Evolutionary conservation across 2,888 invertebrate species (phyloP), one percentile per base, ranked within the genome.

Genomic region (Conus canariensis): DNA sequence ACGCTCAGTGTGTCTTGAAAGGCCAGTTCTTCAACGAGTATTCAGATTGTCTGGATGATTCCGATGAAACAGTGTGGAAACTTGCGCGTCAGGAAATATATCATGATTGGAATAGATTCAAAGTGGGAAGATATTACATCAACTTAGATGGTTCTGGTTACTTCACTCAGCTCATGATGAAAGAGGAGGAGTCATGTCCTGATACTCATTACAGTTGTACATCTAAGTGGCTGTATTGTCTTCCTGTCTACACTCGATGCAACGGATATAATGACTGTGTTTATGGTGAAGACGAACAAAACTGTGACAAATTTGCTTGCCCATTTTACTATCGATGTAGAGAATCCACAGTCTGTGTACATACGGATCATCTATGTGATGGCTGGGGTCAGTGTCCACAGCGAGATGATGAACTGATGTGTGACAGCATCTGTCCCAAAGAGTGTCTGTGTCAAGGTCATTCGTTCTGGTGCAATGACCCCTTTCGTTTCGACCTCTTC

Each of bases 331-430:
- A 77, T 30, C 74, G n/a, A 9, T 77, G 74, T 77, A 7, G 74
- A 77, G 74, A 22, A n/a, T 77, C 74, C 74, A 77, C 1, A n/a
- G 74, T 77, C 9, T 77, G 74, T 77, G 22, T 77, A 10, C 74
- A 77, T 25, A 8, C 2, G 4, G 74, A 77, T 25, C 74, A 77
- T 22, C 74, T 77, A 30, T 77, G 74, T 77, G 74, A 77, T 77
- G 74, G 74, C 74, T 77, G 74, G 74, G 25, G 74, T 77, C 74
- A 77, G 74, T 77, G 74, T 77, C 74, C 74, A 77, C 5, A 77
- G 25, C 74, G 74, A 8, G 74, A 77, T 10, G 74, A 77, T 77
- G 74, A 77, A 77, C 25, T n/a, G 74, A 25, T n/a, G 25, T 77
- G 70, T 74, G 70, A 74, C 70, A 74, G 14, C 25, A 10, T n/a